phyloP scores from a whole-genome alignment of 2,797 vertebrate species.

The Prunella strophiata region DNA sequence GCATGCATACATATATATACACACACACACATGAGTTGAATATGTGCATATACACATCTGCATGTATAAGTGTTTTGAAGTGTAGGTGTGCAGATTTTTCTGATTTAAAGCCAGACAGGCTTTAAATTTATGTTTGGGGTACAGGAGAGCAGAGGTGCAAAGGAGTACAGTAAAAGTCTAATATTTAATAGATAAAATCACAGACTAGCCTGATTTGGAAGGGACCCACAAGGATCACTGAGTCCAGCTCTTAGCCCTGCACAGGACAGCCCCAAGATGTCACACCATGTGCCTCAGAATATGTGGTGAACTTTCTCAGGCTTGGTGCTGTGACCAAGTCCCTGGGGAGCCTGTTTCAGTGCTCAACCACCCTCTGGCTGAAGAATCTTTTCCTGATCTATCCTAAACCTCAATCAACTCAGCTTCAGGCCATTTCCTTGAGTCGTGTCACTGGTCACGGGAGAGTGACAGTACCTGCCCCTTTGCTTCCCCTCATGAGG shows the following conservation, averaged over 20 bases:
- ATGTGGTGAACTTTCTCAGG: accelerated
- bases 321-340: background rate
- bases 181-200: background rate
- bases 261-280: background rate
- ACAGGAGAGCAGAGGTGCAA: background rate
- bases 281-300: background rate
- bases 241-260: background rate
- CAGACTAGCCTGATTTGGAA: background rate
- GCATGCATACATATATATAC: background rate
- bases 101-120: background rate
- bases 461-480: background rate
- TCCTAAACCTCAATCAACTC: background rate
- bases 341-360: background rate
- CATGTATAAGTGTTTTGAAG: background rate
- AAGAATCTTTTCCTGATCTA: background rate
- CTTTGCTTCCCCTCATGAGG: background rate
- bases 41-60: background rate
- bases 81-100: background rate
- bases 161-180: background rate
- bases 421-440: background rate
- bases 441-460: background rate
- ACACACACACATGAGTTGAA: accelerated
- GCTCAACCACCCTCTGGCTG: background rate
- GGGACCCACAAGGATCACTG: no score
- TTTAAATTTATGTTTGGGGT: background rate